These are phyloP conservation scores for Aphelenchoides besseyi DNA, from an alignment of 1,140 invertebrate genomes.

Conservation along the genomic window DNA sequence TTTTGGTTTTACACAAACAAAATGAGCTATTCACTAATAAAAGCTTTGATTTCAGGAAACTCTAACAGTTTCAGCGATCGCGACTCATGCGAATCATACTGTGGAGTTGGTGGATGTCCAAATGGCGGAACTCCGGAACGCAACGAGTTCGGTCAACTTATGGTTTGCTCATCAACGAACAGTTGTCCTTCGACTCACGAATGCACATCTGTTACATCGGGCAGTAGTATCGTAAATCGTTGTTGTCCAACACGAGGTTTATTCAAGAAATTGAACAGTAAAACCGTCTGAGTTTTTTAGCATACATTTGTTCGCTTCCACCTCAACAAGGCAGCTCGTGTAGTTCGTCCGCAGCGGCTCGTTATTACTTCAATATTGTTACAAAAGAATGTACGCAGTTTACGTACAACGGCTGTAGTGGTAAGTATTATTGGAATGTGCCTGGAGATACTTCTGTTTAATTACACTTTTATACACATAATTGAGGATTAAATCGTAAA, in stretches of 20 bases:
- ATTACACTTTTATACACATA: too few species aligned
- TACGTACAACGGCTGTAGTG: conserved; percentile 61
- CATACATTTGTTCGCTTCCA: conserved; percentile 61
- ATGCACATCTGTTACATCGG: conserved; percentile 58
- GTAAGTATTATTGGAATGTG: too few species aligned
- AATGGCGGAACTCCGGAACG: conserved; percentile 61
- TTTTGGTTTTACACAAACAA: background rate
- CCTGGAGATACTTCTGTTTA: too few species aligned
- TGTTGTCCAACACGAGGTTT: conserved; percentile 56
- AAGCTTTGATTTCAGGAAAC: conserved; percentile 38
- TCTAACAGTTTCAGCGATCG: conserved; percentile 60
- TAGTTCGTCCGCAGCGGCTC: conserved; percentile 53
- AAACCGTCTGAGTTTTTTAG: conserved; percentile 36
- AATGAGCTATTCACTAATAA: background rate
- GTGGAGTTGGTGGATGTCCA: conserved; percentile 60
- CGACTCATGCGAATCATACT: conserved; percentile 57
- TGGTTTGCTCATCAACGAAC: conserved; percentile 55
- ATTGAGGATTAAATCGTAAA: background rate
- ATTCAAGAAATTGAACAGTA: background rate
- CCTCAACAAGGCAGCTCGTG: conserved; percentile 57
- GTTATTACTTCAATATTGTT: conserved; percentile 62
- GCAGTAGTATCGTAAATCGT: conserved; percentile 53
- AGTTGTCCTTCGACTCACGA: conserved; percentile 58
- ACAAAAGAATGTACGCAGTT: conserved; percentile 62
- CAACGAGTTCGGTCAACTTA: conserved; percentile 61